Evolutionary conservation across 2,888 invertebrate genomes (phyloP).

Genomic region (Acleris sparsana): DNA sequence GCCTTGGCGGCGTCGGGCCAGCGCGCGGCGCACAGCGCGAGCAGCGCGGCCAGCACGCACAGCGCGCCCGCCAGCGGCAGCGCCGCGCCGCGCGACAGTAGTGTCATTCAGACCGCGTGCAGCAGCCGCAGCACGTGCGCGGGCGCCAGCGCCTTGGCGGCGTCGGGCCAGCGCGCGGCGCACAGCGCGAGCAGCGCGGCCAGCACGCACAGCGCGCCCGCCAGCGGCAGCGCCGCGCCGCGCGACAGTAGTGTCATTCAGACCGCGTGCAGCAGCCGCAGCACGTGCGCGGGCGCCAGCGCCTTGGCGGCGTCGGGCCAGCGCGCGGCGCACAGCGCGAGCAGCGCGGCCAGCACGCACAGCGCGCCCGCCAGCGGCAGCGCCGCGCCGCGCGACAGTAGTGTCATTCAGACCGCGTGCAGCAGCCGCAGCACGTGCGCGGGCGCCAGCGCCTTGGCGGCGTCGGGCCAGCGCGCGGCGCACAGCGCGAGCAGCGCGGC

Average conservation of each 20-base stretch:
- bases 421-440: constrained; percentile 10
- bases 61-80: constrained; percentile 90
- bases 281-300: constrained; percentile 13
- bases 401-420: constrained; percentile 68
- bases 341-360: constrained; percentile 93
- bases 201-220: constrained; percentile 90
- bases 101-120: constrained; percentile 68
- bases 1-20: constrained; percentile 23
- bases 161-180: constrained; percentile 83
- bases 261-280: constrained; percentile 19
- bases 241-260: constrained; percentile 88
- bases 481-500: constrained; percentile 92
- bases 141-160: constrained; percentile 17
- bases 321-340: constrained; percentile 89
- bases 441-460: constrained; percentile 17
- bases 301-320: constrained; percentile 23
- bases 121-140: constrained; percentile 10
- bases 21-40: constrained; percentile 89
- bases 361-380: constrained; percentile 90
- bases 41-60: constrained; percentile 93
- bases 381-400: constrained; percentile 97
- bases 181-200: constrained; percentile 92
- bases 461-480: constrained; percentile 83
- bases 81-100: constrained; percentile 97
- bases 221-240: constrained; percentile 93